Percentiles rank a stretch among this genome's conserved stretches.
Conservation (phyloP, 2,888 invertebrate species). For the Patella depressa region DNA sequence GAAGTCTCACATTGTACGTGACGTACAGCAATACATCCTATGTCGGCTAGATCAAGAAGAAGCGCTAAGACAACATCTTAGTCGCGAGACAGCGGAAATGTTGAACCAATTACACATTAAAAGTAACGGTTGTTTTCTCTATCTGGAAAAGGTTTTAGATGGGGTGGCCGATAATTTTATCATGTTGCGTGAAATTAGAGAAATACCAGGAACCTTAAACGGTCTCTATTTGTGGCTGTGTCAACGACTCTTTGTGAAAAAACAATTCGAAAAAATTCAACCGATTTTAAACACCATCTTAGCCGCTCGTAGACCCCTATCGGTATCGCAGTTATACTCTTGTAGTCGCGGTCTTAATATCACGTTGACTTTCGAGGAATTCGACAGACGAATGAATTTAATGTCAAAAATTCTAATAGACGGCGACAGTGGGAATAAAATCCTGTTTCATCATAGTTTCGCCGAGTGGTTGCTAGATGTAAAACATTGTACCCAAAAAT, state of each 20-base stretch:
- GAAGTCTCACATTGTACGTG: slow-evolving; percentile 85
- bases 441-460: slow-evolving; percentile 94
- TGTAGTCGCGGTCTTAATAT: slow-evolving; percentile 86
- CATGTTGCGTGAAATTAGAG: slow-evolving; percentile 86
- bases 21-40: slow-evolving; percentile 95
- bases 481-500: slow-evolving; percentile 97
- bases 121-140: slow-evolving; percentile 82
- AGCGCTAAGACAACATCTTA: slow-evolving; percentile 88
- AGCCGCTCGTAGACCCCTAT: slow-evolving; percentile 85
- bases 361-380: slow-evolving; percentile 74
- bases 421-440: slow-evolving; percentile 78
- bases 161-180: slow-evolving; percentile 95
- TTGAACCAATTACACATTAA: slow-evolving; percentile 95
- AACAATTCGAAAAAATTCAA: slow-evolving; percentile 81
- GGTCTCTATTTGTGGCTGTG: slow-evolving; percentile 96
- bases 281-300: slow-evolving; percentile 86
- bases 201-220: slow-evolving; percentile 95
- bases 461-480: slow-evolving; percentile 95
- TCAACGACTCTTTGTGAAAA: slow-evolving; percentile 91
- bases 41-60: slow-evolving; percentile 88
- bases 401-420: slow-evolving; percentile 76
- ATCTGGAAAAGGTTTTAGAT: slow-evolving; percentile 75
- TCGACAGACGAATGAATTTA: slow-evolving; percentile 56
- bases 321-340: slow-evolving; percentile 81
- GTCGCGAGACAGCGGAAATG: slow-evolving; percentile 92